These are phyloP conservation scores for Gordius sp. DNA, from an alignment of 2,888 invertebrate genomes.

Conservation along the genomic window DNA sequence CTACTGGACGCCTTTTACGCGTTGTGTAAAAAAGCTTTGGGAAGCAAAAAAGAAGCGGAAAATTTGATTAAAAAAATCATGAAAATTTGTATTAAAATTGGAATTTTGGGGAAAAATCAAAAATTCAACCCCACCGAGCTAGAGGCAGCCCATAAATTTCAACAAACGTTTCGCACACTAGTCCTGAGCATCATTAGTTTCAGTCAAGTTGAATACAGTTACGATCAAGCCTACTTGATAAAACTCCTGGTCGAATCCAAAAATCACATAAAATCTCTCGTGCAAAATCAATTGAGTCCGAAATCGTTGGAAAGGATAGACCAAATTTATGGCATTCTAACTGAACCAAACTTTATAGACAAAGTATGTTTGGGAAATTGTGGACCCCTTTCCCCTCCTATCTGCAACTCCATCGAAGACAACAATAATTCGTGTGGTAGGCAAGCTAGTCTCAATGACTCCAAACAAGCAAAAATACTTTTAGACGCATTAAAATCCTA, in stretches of 20 bases:
- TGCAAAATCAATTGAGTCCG: neutral
- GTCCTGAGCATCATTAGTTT: slow-evolving; percentile 13
- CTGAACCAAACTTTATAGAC: neutral
- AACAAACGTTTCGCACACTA: neutral
- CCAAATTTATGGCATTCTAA: neutral
- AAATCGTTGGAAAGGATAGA: slow-evolving; percentile 10
- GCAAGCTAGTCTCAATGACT: too few species aligned
- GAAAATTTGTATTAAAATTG: slow-evolving; percentile 15
- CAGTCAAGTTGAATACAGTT: slow-evolving; percentile 16
- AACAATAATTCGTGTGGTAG: too few species aligned
- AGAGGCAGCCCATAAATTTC: neutral
- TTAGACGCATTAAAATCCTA: too few species aligned
- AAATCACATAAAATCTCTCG: neutral
- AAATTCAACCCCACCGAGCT: neutral
- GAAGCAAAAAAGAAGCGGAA: neutral
- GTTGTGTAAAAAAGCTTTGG: neutral
- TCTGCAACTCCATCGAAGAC: too few species aligned
- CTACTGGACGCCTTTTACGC: slow-evolving; percentile 1
- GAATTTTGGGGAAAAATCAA: neutral
- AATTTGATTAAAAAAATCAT: slow-evolving; percentile 15
- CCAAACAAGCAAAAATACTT: too few species aligned
- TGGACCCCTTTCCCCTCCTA: too few species aligned
- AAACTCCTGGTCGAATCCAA: neutral
- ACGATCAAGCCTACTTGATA: neutral
- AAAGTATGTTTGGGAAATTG: neutral